Base-by-base conservation (phyloP, 1,140 invertebrate genomes). In the Popillia japonica region DNA sequence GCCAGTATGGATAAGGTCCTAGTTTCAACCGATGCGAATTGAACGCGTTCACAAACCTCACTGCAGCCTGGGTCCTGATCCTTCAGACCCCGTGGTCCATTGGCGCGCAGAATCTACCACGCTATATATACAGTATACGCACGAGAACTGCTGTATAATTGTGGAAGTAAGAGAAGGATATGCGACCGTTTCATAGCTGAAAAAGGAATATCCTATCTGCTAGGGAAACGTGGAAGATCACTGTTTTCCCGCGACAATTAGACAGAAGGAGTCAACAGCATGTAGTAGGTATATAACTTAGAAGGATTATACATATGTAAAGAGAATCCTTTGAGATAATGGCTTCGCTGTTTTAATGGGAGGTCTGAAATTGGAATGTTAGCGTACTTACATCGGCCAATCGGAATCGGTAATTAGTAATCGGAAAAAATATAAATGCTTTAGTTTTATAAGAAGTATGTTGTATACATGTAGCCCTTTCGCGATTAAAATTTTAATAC, bases 11-110 rank as follows among this genome's bases (percentile, higher is more conserved):
- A 27, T 22, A 68, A 8, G 22, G 11, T 68, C 20, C 22, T 11
- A 23, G 2, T 68, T 34, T 9, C 61, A 22, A 68, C 22, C 61
- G 27, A 22, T 68, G 27, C 22, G 61, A 14, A 27, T 68, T 68
- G 22, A 14, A 23, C 20, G 61, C 61, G 61, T 68, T 27, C 61
- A 22, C 61, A 68, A 68, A 68, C 61, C 61, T 68, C 11, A 68
- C 61, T 68, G 61, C 61, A 68, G 61, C 61, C 61, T 68, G 61
- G 61, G 22, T 68, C 61, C 61, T 68, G 61, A 68, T 68, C 61
- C 22, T 68, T 68, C 61, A 68, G 17, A 22, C 61, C 61, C 61
- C 61, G 61, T 68, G 61, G 61, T 68, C 61, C 61, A 68, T 68
- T 68, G 61, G 61, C 61, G 61, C 61, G 61, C 61, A 68, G 61